Conservation (phyloP, 2,888 invertebrate genomes). For the Drosophila prolongata region DNA sequence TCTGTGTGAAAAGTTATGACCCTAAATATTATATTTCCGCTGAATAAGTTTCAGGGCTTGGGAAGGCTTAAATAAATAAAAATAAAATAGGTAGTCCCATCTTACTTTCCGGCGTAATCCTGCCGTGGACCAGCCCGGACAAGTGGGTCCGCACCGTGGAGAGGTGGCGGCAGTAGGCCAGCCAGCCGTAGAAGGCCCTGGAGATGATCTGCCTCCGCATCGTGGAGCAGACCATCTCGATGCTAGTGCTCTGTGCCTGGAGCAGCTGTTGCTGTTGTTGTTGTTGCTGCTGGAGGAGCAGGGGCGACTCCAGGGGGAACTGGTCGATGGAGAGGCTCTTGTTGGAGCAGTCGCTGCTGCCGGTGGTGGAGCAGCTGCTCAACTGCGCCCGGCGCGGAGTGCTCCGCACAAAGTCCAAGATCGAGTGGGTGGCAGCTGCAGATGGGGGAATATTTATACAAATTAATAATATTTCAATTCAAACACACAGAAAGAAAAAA, state of each 20-base stretch:
- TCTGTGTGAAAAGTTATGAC: no score
- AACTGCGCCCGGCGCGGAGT: slow-evolving; percentile 85
- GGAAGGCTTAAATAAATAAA: no score
- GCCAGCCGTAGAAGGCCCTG: slow-evolving; percentile 97
- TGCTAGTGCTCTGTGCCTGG: slow-evolving; percentile 86
- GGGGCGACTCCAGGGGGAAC: slow-evolving; percentile 78
- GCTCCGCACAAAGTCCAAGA: slow-evolving; percentile 87
- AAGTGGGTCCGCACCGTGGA: slow-evolving; percentile 96
- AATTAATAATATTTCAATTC: no score
- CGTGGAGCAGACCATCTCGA: slow-evolving; percentile 94
- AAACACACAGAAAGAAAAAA: no score
- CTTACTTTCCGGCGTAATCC: slow-evolving; percentile 88
- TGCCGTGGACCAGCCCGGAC: slow-evolving; percentile 92
- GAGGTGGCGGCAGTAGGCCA: slow-evolving; percentile 96
- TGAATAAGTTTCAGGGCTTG: no score
- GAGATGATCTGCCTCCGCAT: slow-evolving; percentile 98
- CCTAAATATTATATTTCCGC: no score
- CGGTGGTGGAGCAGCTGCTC: slow-evolving; percentile 88
- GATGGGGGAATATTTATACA: not conserved
- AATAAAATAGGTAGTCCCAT: not conserved
- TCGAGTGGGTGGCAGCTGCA: slow-evolving; percentile 88
- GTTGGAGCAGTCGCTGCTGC: slow-evolving; percentile 88
- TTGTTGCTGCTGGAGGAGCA: slow-evolving; percentile 79
- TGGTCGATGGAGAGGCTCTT: slow-evolving; percentile 85
- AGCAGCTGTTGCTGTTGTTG: slow-evolving; percentile 27